Base-by-base conservation (phyloP, 1,140 invertebrate species). In the Ceratitis capitata region DNA sequence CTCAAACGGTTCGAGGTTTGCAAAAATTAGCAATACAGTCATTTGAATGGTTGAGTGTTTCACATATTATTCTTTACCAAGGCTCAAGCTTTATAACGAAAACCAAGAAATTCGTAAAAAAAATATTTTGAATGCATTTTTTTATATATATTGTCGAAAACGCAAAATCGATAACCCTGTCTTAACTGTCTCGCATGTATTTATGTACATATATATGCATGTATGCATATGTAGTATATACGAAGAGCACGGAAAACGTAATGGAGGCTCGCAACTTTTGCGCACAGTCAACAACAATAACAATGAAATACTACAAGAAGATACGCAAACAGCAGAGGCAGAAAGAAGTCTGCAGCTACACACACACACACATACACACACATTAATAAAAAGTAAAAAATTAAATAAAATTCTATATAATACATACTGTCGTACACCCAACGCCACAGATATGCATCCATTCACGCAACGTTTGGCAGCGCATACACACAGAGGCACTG, bases 251-350 rank as follows among this genome's bases (percentile, higher is more conserved):
- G 45, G 23, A 78, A 78, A 39, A 19, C 1, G 51, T 45, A 64
- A 78, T 78, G 69, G 69, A 78, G 69, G 69, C n/a, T 39, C 69
- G 69, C 39, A 78, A 42, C 69, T 78, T 78, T 78, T n/a, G n/a
- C n/a, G n/a, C 69, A n/a, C 35, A n/a, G n/a, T 0, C 69, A 45
- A 45, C 42, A 69, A n/a, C n/a, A 26, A 78, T 7, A 78, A 42
- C n/a, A 45, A 47, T 9, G 23, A 45, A 45, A 19, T 39, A 74
- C 39, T 42, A 10, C n/a, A 64, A 64, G 61, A 64, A 39, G n/a
- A n/a, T n/a, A n/a, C n/a, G n/a, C n/a, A n/a, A n/a, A n/a, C n/a
- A n/a, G n/a, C n/a, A n/a, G n/a, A n/a, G n/a, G n/a, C n/a, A n/a
- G n/a, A n/a, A n/a, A n/a, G n/a, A n/a, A n/a, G n/a, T n/a, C n/a